Percentiles rank a stretch among this genome's conserved stretches.
phyloP scores from a whole-genome alignment of 23 tunicate species.

The Aplidium turbinatum region DNA sequence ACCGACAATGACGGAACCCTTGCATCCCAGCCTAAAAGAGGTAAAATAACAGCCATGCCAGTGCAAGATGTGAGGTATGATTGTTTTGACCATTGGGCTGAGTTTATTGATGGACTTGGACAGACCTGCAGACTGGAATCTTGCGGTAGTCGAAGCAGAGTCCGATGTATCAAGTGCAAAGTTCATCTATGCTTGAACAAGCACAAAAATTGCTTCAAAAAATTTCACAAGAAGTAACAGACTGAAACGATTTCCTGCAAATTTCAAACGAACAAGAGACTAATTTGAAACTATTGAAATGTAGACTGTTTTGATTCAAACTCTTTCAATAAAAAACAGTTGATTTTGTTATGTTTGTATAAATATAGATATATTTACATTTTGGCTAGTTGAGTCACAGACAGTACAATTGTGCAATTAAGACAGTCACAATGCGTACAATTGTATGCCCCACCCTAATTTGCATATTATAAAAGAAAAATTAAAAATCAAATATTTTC shows the following conservation, averaged over 20 bases:
- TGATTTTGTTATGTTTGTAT: background rate
- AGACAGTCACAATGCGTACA: conserved; percentile 13
- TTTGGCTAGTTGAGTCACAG: conserved; percentile 5
- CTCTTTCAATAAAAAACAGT: background rate
- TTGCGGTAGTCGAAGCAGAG: conserved; percentile 17
- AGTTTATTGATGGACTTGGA: conserved; percentile 10
- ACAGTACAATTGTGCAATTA: conserved; percentile 12
- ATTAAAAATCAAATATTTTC: background rate
- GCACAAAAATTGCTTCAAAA: conserved; percentile 12
- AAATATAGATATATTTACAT: background rate
- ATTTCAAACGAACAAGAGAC: background rate
- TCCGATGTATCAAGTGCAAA: conserved; percentile 1
- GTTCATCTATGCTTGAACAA: conserved; percentile 3
- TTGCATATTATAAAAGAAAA: conserved; percentile 4
- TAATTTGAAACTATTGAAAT: background rate
- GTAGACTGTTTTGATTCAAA: background rate
- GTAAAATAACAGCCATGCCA: conserved; percentile 2
- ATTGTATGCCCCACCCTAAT: conserved; percentile 3
- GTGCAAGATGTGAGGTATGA: conserved; percentile 13
- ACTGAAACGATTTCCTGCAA: too few relatives aligned
- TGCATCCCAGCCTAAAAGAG: background rate
- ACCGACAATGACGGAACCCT: conserved; percentile 6
- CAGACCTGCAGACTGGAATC: background rate
- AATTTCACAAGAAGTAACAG: background rate
- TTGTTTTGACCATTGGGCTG: conserved; percentile 11